Conservation (phyloP, 2,113 vertebrate species). For the Cisticola juncidis region DNA sequence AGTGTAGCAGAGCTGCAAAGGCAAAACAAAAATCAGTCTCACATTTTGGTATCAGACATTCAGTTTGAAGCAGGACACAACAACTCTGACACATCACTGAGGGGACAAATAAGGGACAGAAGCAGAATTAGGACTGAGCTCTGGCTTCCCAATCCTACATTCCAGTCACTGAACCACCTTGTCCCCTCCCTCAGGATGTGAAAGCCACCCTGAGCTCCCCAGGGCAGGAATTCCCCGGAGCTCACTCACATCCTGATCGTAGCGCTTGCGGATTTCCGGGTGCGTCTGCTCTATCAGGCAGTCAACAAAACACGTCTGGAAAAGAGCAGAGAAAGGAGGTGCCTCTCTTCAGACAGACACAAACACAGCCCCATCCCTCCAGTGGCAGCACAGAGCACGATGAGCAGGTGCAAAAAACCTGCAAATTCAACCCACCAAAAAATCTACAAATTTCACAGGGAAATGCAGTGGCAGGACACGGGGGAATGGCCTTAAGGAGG, state of each 20-base stretch:
- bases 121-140: not conserved
- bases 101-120: not conserved
- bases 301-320: conserved; percentile 96
- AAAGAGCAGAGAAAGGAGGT: not conserved
- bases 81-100: not conserved
- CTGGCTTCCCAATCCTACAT: not conserved
- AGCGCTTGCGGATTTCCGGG: conserved; percentile 94
- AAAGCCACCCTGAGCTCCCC: not conserved
- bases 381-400: not conserved
- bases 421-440: not conserved
- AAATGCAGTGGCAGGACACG: not conserved
- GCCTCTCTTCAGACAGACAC: not conserved
- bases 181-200: not conserved
- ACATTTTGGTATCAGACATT: not conserved
- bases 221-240: not conserved
- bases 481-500: not conserved
- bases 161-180: not conserved
- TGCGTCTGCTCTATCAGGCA: conserved; percentile 98
- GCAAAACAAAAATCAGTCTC: not conserved
- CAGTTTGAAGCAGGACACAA: not conserved
- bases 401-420: not conserved
- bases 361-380: not conserved
- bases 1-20: conserved; percentile 93
- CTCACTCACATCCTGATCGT: conserved; percentile 91
- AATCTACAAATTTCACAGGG: not conserved